Evolutionary conservation across 53 echinoderm and acorn worm genomes (phyloP).

Genomic region (Astropecten irregularis): DNA sequence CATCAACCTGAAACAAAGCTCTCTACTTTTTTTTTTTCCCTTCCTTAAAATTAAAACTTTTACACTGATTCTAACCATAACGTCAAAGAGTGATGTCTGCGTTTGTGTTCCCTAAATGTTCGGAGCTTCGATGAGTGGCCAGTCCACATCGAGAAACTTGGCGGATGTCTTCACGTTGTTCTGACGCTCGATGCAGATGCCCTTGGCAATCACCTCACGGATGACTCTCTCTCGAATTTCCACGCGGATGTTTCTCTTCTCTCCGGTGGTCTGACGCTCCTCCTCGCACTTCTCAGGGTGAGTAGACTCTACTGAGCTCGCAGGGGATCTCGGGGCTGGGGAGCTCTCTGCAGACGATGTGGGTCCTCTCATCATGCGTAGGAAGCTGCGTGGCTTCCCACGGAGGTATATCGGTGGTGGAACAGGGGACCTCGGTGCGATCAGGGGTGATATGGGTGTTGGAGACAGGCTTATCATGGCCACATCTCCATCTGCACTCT

Average conservation of each 20-base stretch:
- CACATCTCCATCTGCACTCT: not conserved
- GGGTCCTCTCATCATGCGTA: not conserved
- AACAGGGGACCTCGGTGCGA: not conserved
- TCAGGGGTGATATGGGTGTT: constrained; percentile 10
- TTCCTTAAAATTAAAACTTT: no score
- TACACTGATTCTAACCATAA: no score
- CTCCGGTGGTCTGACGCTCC: not conserved
- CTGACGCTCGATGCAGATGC: not conserved
- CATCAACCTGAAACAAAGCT: no score
- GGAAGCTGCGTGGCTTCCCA: constrained; percentile 14
- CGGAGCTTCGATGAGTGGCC: not conserved
- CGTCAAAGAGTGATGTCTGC: no score
- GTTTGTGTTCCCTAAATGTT: not conserved
- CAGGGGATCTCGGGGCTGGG: not conserved
- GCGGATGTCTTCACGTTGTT: not conserved
- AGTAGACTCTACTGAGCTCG: not conserved
- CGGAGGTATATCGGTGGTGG: not conserved
- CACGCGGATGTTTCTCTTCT: not conserved
- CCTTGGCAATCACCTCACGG: not conserved
- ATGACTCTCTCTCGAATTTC: not conserved
- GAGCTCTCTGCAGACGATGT: not conserved
- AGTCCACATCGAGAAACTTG: not conserved
- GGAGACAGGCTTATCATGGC: constrained; percentile 9
- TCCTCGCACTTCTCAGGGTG: no score
- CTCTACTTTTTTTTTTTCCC: no score